Percentiles rank a stretch among this genome's conserved stretches.
Conservation (phyloP, 2,888 invertebrate genomes). For the Leucophenga maculata region DNA sequence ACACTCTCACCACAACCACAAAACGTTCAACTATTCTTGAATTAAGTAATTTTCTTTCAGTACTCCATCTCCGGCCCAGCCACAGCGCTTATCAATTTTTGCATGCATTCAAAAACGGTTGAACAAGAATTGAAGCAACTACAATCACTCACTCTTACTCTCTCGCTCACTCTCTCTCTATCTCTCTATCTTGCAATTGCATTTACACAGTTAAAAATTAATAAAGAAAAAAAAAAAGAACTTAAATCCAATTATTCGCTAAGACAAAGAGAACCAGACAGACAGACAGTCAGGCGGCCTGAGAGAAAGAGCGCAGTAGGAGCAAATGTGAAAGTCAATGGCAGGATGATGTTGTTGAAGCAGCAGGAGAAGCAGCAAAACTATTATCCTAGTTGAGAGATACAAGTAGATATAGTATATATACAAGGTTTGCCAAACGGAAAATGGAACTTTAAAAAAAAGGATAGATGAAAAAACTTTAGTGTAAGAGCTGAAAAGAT, state of each 20-base stretch:
- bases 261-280: not conserved
- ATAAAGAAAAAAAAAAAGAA: constrained; percentile 11
- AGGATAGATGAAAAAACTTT: too few species aligned
- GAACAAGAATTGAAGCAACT: constrained; percentile 44
- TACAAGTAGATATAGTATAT: not conserved
- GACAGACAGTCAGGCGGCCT: too few species aligned
- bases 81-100: constrained; percentile 38
- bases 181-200: too few species aligned
- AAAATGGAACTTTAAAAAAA: too few species aligned
- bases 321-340: constrained; percentile 6
- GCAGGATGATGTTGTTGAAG: not conserved
- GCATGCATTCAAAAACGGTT: constrained; percentile 47
- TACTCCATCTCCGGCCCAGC: too few species aligned
- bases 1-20: too few species aligned
- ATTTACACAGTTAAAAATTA: constrained; percentile 27
- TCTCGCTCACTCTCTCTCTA: constrained; percentile 29
- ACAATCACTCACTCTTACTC: not conserved
- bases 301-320: constrained; percentile 13
- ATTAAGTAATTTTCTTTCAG: too few species aligned
- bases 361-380: not conserved
- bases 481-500: too few species aligned
- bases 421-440: too few species aligned
- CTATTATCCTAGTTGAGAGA: not conserved
- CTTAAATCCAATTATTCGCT: not conserved
- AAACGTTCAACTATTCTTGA: too few species aligned